phyloP scores from a whole-genome alignment of 2,113 vertebrate species.

The Panthera uncia region DNA sequence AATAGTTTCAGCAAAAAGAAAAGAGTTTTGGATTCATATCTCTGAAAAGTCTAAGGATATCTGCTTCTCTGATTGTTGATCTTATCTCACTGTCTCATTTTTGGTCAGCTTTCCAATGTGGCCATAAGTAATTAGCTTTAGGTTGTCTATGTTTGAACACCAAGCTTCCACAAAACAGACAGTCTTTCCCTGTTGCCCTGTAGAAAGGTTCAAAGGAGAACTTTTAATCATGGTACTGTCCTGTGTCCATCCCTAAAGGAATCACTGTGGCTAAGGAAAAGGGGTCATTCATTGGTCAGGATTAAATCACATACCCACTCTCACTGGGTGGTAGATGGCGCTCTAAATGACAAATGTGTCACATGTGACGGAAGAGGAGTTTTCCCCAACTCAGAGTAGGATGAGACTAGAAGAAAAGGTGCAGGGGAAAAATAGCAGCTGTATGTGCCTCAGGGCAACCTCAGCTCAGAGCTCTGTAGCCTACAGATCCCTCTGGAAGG shows the following conservation, averaged over 20 bases:
- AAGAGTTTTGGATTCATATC: neutral
- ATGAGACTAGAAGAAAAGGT: neutral
- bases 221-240: neutral
- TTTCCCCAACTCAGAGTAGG: neutral
- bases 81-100: neutral
- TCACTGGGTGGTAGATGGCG: neutral
- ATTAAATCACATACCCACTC: neutral
- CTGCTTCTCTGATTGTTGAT: neutral
- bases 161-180: neutral
- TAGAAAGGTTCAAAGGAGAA: neutral
- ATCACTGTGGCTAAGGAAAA: neutral
- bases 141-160: neutral
- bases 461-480: neutral
- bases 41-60: neutral
- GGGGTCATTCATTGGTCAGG: neutral
- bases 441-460: neutral
- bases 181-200: neutral
- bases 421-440: neutral
- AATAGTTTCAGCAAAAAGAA: neutral
- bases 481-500: neutral
- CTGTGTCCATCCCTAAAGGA: neutral
- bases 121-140: neutral
- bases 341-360: neutral
- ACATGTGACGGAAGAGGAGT: neutral
- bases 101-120: neutral